phyloP scores from a whole-genome alignment of 2,797 vertebrate species.

The Parambassis ranga region DNA sequence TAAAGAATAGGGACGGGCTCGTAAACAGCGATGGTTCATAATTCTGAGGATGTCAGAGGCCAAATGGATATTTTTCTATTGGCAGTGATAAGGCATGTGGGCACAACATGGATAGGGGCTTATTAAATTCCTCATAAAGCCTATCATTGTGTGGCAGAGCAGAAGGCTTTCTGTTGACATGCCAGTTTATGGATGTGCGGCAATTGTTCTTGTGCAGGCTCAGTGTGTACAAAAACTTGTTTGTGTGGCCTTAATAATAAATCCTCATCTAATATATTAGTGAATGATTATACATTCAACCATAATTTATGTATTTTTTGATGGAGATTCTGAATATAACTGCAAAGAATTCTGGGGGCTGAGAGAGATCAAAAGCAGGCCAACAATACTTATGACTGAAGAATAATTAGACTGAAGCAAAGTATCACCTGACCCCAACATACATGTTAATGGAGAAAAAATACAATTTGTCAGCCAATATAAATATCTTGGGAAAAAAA shows the following conservation, averaged over 20 bases:
- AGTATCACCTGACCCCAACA: too few species aligned
- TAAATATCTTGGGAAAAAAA: too few species aligned
- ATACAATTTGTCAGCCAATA: too few species aligned
- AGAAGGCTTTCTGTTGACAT: constrained; percentile 57
- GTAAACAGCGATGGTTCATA: constrained; percentile 62
- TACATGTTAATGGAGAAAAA: too few species aligned
- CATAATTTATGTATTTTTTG: not conserved
- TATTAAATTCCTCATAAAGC: constrained; percentile 70
- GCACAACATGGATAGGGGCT: constrained; percentile 55
- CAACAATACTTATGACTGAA: too few species aligned
- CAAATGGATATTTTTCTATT: constrained; percentile 66
- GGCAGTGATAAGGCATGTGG: constrained; percentile 60
- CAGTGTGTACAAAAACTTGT: not conserved
- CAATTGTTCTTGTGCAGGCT: constrained; percentile 25
- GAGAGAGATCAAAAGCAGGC: too few species aligned
- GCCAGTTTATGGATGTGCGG: constrained; percentile 49
- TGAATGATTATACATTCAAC: constrained; percentile 5
- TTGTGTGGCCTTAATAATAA: constrained; percentile 34
- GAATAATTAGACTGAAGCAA: too few species aligned
- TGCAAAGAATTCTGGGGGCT: too few species aligned
- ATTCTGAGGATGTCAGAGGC: constrained; percentile 65
- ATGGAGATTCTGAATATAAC: not conserved
- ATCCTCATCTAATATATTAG: constrained; percentile 26
- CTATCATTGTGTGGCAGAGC: constrained; percentile 65
- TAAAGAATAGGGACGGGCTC: constrained; percentile 39